Evolutionary conservation across 2,888 invertebrate species (phyloP), one percentile per base, ranked within the genome.

Genomic region (Busseola fusca): DNA sequence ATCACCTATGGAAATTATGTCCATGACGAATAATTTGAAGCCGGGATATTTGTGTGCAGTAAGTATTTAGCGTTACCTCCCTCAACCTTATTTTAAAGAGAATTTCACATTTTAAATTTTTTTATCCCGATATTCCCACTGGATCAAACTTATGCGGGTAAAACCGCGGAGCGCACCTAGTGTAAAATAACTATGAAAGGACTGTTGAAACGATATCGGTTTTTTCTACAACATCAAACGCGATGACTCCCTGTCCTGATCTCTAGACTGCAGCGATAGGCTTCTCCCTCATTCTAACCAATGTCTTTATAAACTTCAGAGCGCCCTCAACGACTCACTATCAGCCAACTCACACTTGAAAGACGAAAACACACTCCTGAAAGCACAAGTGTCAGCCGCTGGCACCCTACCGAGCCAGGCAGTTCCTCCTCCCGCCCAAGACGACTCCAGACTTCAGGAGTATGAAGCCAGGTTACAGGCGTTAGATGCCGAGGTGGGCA

Each of bases 281-380:
- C 16, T 50, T 1, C 9, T 25, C 21, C 3, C 14, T 30, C 1
- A 54, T 14, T 50, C 1, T 25, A 54, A 59, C 10, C 1, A 2
- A 18, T 40, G 18, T 18, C 6, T 37, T 62, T 50, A 7, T 37
- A 27, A 48, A 18, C 88, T 90, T 0, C 90, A 95, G 95, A 82
- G 89, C 42, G 90, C 92, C 0, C 83, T 98, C 1, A 96, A 97
- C 76, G 98, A 98, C 88, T 95, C 98, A 9, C 94, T 96, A 81
- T 95, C 96, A n/a, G 96, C 97, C 0, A 97, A 98, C 84, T 97
- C 97, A 1, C 97, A 98, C 85, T 94, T 99, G 6, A 97, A 96
- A 83, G 99, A 99, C 92, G 98, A 99, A 93, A 99, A 98, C 92
- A 97, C 98, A 0, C 93, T 99, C 18, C 94, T 99, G 0, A 98